phyloP scores from a whole-genome alignment of 1,140 invertebrate genomes.

The Apis dorsata region DNA sequence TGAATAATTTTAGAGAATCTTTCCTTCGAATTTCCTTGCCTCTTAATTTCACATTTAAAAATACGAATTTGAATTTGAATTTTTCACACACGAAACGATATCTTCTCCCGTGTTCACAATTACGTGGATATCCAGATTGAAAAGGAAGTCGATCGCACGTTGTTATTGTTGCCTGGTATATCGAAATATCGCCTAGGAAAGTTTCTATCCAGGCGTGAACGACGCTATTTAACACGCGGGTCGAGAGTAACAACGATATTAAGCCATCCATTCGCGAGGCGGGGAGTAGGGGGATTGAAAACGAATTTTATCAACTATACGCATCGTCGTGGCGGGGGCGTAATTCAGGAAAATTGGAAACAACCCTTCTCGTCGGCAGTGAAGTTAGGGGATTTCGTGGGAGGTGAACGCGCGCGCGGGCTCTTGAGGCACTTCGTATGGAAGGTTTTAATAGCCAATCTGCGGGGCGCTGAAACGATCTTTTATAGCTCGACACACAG shows the following conservation, averaged over 20 bases:
- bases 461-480: conserved; percentile 63
- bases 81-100: too few relatives aligned
- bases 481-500: conserved; percentile 59
- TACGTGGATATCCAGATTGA: too few relatives aligned
- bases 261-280: conserved; percentile 29
- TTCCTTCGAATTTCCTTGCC: too few relatives aligned
- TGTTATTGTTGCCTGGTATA: too few relatives aligned
- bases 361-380: conserved; percentile 62
- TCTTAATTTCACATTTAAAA: too few relatives aligned
- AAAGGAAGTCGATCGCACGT: too few relatives aligned
- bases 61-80: too few relatives aligned
- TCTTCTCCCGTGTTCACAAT: too few relatives aligned
- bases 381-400: conserved; percentile 60
- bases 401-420: conserved; percentile 37
- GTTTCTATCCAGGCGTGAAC: neutral
- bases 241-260: conserved; percentile 33
- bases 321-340: conserved; percentile 39
- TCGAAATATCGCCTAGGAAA: too few relatives aligned
- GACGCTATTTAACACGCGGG: conserved; percentile 11
- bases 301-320: conserved; percentile 57
- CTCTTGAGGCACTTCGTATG: conserved; percentile 63
- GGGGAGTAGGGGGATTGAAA: conserved; percentile 44
- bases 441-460: conserved; percentile 70
- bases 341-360: conserved; percentile 70
- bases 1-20: too few relatives aligned